Percentiles rank a stretch among this genome's conserved stretches.
These are phyloP conservation scores for Amphiura filiformis DNA, from an alignment of 35 echinoderm and acorn worm species.

Conservation along the genomic window DNA sequence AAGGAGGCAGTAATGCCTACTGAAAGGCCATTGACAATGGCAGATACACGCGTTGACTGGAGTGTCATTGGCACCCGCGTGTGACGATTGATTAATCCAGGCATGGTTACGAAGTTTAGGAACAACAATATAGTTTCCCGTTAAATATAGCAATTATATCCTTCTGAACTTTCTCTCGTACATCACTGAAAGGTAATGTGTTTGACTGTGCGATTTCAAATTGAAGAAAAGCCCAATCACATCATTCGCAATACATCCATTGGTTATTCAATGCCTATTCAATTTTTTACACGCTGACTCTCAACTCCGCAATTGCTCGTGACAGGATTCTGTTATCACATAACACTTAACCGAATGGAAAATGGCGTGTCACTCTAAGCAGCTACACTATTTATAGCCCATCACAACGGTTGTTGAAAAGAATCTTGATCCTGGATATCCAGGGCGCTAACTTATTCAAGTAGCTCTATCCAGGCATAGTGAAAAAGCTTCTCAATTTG, in stretches of 20 bases:
- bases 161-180: background rate
- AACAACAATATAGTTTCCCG: background rate
- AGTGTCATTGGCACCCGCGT: conserved; percentile 78
- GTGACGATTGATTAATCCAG: conserved; percentile 90
- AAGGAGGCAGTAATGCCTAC: conserved; percentile 75
- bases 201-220: background rate
- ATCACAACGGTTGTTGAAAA: too few species aligned
- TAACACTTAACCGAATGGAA: too few species aligned
- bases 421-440: too few species aligned
- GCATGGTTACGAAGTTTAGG: conserved; percentile 52
- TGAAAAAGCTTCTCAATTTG: background rate
- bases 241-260: background rate
- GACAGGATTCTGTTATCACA: too few species aligned
- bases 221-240: background rate
- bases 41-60: conserved; percentile 73
- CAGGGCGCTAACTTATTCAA: background rate
- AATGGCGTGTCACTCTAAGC: too few species aligned
- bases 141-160: background rate
- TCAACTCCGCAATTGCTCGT: too few species aligned
- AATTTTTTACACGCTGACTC: too few species aligned
- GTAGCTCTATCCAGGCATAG: background rate
- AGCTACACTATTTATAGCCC: too few species aligned
- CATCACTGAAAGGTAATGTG: background rate
- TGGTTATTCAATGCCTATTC: background rate
- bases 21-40: conserved; percentile 87